Evolutionary conservation across 2,113 vertebrate species (phyloP).

Genomic region (Coregonus clupeaformis): DNA sequence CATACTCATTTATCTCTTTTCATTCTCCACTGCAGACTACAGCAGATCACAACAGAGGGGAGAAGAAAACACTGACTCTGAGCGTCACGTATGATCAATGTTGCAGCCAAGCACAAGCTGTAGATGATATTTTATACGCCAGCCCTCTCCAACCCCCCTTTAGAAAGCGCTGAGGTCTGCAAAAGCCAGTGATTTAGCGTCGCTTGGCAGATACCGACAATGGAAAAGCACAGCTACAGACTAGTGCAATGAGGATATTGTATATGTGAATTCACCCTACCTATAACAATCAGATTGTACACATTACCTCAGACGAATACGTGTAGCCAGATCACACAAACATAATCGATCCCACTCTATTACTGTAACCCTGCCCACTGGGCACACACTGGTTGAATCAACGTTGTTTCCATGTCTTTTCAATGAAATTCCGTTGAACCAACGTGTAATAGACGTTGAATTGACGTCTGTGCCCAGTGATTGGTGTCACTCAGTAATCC

Average conservation of each 20-base stretch:
- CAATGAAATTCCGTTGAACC: too few relatives aligned
- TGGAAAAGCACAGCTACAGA: slow-evolving; percentile 14
- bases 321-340: not conserved
- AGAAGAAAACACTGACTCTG: slow-evolving; percentile 33
- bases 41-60: not conserved
- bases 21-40: slow-evolving; percentile 6
- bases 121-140: slow-evolving; percentile 46
- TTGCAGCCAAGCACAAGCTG: slow-evolving; percentile 39
- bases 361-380: not conserved
- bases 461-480: too few relatives aligned
- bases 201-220: slow-evolving; percentile 17
- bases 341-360: not conserved
- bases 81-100: slow-evolving; percentile 53
- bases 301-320: not conserved
- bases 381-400: too few relatives aligned
- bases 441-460: too few relatives aligned
- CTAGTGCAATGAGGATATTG: not conserved
- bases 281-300: not conserved
- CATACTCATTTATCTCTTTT: slow-evolving; percentile 28
- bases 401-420: too few relatives aligned
- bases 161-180: slow-evolving; percentile 50
- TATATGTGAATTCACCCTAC: slow-evolving; percentile 9
- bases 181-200: slow-evolving; percentile 43
- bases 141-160: not conserved
- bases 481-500: not conserved